Conservation (phyloP, 2,797 vertebrate genomes). For the Phoebastria nigripes region DNA sequence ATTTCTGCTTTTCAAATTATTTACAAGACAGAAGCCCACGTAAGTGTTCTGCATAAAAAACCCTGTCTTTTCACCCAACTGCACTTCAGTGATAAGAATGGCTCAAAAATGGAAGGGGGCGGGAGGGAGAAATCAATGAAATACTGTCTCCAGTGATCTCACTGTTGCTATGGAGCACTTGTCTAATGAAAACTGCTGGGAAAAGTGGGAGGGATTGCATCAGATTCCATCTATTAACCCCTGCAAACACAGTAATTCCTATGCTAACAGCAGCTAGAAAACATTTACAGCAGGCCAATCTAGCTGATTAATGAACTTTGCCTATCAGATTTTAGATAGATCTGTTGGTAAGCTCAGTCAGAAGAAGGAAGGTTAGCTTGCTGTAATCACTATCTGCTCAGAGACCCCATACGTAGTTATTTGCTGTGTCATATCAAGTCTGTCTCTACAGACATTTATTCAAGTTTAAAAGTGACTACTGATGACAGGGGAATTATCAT, state of each 20-base stretch:
- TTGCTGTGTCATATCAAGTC: conserved; percentile 54
- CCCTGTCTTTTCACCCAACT: conserved; percentile 70
- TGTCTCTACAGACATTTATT: not conserved
- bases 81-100: conserved; percentile 73
- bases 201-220: conserved; percentile 76
- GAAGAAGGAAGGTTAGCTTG: not conserved
- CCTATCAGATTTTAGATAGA: not conserved
- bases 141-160: conserved; percentile 79
- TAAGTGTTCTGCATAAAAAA: conserved; percentile 59
- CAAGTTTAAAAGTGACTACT: not conserved
- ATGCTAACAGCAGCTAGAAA: conserved; percentile 25
- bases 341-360: not conserved
- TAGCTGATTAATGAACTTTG: not conserved
- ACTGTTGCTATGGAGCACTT: conserved; percentile 83
- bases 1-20: conserved; percentile 70
- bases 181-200: conserved; percentile 75
- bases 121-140: conserved; percentile 79
- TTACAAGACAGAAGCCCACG: conserved; percentile 66
- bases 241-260: conserved; percentile 40
- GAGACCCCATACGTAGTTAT: not conserved
- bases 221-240: conserved; percentile 76
- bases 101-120: conserved; percentile 75
- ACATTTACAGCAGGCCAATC: not conserved
- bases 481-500: conserved; percentile 17
- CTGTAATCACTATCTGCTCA: not conserved